Percentiles rank a stretch among this genome's conserved stretches.
These are phyloP conservation scores for Brachirus orientalis DNA, from an alignment of 2,113 vertebrate species.

Conservation along the genomic window DNA sequence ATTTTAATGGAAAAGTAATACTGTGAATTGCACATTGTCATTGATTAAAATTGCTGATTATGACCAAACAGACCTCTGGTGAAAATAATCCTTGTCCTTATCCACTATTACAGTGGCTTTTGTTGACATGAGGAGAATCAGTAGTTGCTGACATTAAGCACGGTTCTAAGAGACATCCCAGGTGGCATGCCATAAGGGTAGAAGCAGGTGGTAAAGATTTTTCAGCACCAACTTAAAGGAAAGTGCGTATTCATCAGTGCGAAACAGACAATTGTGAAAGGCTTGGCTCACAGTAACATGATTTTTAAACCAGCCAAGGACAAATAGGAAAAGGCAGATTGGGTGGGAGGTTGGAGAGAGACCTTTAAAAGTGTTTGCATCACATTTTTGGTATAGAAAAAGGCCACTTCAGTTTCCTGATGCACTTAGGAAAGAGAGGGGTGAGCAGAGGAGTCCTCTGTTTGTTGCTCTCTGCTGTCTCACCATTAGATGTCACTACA, in stretches of 20 bases:
- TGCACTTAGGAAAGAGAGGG: too few species aligned
- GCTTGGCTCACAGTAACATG: too few species aligned
- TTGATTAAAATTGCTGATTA: slow-evolving; percentile 3
- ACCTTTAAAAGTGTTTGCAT: too few species aligned
- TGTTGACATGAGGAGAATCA: slow-evolving; percentile 24
- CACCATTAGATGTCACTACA: too few species aligned
- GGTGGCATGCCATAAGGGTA: slow-evolving; percentile 49
- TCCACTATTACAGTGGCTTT: slow-evolving; percentile 9
- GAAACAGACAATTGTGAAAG: slow-evolving; percentile 13
- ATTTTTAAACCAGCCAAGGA: too few species aligned
- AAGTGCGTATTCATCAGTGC: slow-evolving; percentile 53
- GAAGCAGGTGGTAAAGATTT: slow-evolving; percentile 49
- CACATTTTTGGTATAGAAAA: too few species aligned
- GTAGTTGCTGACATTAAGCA: slow-evolving; percentile 40
- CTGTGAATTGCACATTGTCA: not conserved
- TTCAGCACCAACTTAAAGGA: slow-evolving; percentile 48
- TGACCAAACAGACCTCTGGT: slow-evolving; percentile 3
- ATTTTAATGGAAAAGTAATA: too few species aligned
- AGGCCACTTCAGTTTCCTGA: too few species aligned
- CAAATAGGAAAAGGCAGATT: too few species aligned
- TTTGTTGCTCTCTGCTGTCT: too few species aligned
- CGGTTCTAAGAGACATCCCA: slow-evolving; percentile 31
- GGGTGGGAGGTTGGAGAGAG: too few species aligned
- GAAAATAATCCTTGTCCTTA: not conserved
- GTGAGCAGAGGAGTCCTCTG: too few species aligned